A percentile compares a stretch with the other conserved stretches of the same genome.
Evolutionary conservation across 1,140 invertebrate genomes (phyloP).

Genomic region (Schlechtendalia chinensis): DNA sequence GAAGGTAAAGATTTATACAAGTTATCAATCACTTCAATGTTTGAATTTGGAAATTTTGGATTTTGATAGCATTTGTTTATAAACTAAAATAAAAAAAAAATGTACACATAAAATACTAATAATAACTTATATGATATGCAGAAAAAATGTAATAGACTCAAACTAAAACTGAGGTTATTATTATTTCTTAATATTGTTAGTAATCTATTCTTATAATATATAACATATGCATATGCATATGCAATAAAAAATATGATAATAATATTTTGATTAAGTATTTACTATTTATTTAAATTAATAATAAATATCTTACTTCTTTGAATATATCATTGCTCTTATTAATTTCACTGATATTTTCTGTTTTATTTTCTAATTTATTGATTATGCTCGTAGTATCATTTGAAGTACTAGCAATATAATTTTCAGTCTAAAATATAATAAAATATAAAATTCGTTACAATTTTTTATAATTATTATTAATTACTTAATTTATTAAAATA

Average conservation of each 20-base stretch:
- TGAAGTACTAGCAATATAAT: conserved; percentile 12
- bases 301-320: conserved; percentile 6
- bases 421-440: conserved; percentile 1
- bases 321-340: background rate
- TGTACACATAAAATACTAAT: background rate
- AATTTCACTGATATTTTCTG: background rate
- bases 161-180: no score
- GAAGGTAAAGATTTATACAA: conserved; percentile 28
- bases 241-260: background rate
- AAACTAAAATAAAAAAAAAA: conserved; percentile 17
- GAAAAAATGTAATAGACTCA: background rate
- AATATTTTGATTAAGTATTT: background rate
- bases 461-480: background rate
- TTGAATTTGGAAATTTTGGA: conserved; percentile 30
- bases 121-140: background rate
- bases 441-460: background rate
- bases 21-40: conserved; percentile 7
- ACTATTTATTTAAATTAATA: background rate
- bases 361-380: background rate
- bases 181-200: no score
- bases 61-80: conserved; percentile 33
- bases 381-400: background rate
- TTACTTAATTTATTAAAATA: background rate
- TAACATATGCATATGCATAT: background rate
- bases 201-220: no score